These are phyloP conservation scores for Pegoplata infirma DNA, from an alignment of 2,888 invertebrate genomes.

Conservation along the genomic window DNA sequence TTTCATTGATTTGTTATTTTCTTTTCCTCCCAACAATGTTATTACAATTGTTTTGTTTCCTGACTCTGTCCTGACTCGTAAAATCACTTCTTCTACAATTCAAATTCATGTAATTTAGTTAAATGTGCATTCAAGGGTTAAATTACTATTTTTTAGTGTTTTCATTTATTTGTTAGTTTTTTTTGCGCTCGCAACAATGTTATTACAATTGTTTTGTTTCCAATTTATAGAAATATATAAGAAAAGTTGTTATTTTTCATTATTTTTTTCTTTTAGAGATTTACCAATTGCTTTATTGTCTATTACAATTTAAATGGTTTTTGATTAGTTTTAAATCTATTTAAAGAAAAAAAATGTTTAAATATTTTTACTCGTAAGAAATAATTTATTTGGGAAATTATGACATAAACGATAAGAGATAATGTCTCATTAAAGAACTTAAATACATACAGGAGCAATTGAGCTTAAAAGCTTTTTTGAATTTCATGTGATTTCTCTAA, in stretches of 20 bases:
- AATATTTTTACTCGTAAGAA: background rate
- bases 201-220: conserved; percentile 31
- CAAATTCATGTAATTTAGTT: too few species aligned
- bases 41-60: conserved; percentile 28
- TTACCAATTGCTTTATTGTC: conserved; percentile 40
- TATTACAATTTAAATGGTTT: conserved; percentile 20
- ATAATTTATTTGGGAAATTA: too few species aligned
- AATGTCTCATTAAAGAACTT: too few species aligned
- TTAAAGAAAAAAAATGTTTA: background rate
- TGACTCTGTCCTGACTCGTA: too few species aligned
- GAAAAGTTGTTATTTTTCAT: conserved; percentile 23
- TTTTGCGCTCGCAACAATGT: background rate
- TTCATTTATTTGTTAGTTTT: background rate
- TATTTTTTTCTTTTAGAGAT: conserved; percentile 7
- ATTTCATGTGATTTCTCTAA: too few species aligned
- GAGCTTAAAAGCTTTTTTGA: too few species aligned
- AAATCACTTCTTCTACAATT: too few species aligned
- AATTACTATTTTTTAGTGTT: background rate
- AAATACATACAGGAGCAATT: too few species aligned
- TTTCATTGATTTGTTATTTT: background rate
- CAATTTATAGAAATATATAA: conserved; percentile 24
- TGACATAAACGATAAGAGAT: too few species aligned
- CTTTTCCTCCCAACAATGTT: background rate
- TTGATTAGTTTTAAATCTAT: background rate
- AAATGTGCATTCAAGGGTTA: conserved; percentile 28